These are phyloP conservation scores for Acronicta alni DNA, from an alignment of 2,888 invertebrate species.

Conservation along the genomic window DNA sequence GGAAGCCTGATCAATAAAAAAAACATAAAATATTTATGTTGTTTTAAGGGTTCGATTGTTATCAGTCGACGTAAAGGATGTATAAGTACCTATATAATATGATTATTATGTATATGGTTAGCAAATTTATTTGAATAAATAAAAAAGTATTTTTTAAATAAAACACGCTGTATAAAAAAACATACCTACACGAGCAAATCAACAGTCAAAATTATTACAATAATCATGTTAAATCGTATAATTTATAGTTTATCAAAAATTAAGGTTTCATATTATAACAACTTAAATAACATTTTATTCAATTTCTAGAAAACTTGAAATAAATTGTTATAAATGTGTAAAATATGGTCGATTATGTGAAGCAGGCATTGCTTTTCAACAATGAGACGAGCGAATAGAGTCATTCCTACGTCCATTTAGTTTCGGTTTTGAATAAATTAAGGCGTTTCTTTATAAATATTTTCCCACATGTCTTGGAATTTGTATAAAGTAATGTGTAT, in stretches of 20 bases:
- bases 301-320: constrained; percentile 61
- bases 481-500: constrained; percentile 54
- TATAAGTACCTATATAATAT: no score
- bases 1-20: no score
- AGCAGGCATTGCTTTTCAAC: constrained; percentile 66
- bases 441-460: constrained; percentile 52
- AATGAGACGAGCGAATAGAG: constrained; percentile 71
- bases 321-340: constrained; percentile 66
- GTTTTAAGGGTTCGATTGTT: no score
- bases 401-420: constrained; percentile 69
- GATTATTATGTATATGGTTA: no score
- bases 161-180: constrained; percentile 10
- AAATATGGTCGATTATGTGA: constrained; percentile 68
- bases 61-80: no score
- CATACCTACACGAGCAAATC: constrained; percentile 30
- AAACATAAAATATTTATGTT: no score
- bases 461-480: constrained; percentile 60
- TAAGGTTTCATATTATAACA: constrained; percentile 61
- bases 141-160: no score
- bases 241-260: constrained; percentile 49
- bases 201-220: constrained; percentile 34
- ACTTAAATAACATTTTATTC: constrained; percentile 69
- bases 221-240: constrained; percentile 42
- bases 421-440: constrained; percentile 72
- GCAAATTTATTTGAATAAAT: neutral